These are phyloP conservation scores for Antechinus flavipes DNA, from an alignment of 2,113 vertebrate genomes.

Conservation along the genomic window DNA sequence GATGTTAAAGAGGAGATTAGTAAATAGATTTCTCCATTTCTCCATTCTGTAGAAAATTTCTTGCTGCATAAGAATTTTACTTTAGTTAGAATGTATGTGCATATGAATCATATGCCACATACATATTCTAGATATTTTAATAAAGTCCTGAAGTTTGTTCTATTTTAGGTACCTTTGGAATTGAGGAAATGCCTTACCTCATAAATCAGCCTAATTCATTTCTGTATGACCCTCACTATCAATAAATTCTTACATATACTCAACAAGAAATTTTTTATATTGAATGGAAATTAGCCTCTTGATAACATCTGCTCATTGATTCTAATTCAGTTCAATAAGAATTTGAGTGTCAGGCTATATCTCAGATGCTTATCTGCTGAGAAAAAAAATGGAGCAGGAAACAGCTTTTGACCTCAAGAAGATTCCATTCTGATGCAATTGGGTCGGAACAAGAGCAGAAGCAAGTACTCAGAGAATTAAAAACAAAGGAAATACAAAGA, in stretches of 20 bases:
- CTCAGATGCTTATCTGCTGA: neutral
- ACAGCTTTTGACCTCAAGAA: neutral
- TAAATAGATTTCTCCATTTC: neutral
- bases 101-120: neutral
- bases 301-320: neutral
- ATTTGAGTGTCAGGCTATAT: neutral
- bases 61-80: conserved; percentile 25
- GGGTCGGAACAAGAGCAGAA: neutral
- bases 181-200: neutral
- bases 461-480: neutral
- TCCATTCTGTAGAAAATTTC: neutral
- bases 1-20: neutral
- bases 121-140: neutral
- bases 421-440: neutral
- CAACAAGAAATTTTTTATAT: neutral
- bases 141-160: neutral
- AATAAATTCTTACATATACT: neutral
- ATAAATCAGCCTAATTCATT: neutral
- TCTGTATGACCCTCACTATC: neutral
- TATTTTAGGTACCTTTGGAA: neutral
- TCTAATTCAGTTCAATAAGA: neutral
- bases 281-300: neutral
- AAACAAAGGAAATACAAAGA: neutral
- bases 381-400: neutral
- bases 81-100: neutral